These are phyloP conservation scores for Macroglossus sobrinus DNA, from an alignment of 2,113 vertebrate species.

Conservation along the genomic window DNA sequence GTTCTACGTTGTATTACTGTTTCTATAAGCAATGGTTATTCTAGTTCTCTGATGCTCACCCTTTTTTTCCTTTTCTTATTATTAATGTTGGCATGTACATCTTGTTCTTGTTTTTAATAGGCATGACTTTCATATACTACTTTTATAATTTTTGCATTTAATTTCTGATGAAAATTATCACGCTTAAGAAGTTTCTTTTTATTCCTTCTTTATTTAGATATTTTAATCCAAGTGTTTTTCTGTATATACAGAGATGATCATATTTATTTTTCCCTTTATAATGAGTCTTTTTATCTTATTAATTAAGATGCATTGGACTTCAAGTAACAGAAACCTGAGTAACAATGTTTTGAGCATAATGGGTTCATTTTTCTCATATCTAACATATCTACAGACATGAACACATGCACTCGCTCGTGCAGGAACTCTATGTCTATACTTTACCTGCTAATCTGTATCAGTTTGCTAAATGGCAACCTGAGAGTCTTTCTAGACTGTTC, in stretches of 20 bases:
- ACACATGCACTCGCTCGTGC: neutral
- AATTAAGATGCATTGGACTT: neutral
- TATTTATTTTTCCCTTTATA: neutral
- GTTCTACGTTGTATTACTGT: neutral
- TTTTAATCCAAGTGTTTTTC: neutral
- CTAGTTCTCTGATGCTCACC: neutral
- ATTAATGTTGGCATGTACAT: neutral
- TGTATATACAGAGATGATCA: neutral
- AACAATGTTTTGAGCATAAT: neutral
- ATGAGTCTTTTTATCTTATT: neutral
- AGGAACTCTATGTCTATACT: no score
- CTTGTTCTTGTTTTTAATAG: neutral
- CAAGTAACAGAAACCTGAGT: neutral
- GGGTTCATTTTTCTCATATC: neutral
- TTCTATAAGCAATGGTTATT: neutral
- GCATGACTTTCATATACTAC: neutral
- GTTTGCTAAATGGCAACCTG: neutral
- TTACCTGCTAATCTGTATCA: neutral
- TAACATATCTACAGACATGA: neutral
- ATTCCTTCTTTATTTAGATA: neutral
- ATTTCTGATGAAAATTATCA: neutral
- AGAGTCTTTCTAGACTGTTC: neutral
- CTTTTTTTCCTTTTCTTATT: neutral
- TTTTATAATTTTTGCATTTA: neutral
- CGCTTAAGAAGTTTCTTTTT: neutral